Conservation (phyloP, 1,140 invertebrate species). For the Bombus superbus region DNA sequence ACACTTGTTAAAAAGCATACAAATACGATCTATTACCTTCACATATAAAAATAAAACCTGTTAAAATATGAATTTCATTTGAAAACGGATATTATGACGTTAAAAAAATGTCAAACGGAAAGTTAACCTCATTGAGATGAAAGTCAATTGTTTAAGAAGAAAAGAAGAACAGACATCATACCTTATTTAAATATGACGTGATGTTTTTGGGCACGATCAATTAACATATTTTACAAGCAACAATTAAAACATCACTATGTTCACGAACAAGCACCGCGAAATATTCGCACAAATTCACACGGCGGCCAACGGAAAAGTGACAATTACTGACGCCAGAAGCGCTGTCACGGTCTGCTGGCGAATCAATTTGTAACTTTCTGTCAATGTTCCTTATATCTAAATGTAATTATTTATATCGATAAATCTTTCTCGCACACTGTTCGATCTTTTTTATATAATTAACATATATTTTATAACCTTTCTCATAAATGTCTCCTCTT, state of each 20-base stretch:
- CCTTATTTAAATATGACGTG: conserved; percentile 39
- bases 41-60: not conserved
- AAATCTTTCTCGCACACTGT: not conserved
- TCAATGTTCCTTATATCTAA: not conserved
- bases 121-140: conserved; percentile 46
- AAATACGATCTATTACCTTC: not conserved
- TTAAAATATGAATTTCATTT: not conserved
- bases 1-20: not conserved
- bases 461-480: not conserved
- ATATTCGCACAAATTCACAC: conserved; percentile 29
- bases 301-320: conserved; percentile 39
- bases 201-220: not conserved
- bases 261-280: conserved; percentile 19
- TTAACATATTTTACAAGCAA: conserved; percentile 56
- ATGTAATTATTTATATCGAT: not conserved
- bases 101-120: conserved; percentile 27
- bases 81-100: not conserved
- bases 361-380: conserved; percentile 20
- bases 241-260: conserved; percentile 20
- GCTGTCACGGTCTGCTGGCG: conserved; percentile 40
- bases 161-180: not conserved
- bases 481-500: not conserved
- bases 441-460: not conserved
- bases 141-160: not conserved
- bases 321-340: conserved; percentile 41